Percentiles rank a stretch among this genome's conserved stretches.
These are phyloP conservation scores for Epizoanthus scotinus DNA, from an alignment of 92 coral and sea anemone genomes.

Conservation along the genomic window DNA sequence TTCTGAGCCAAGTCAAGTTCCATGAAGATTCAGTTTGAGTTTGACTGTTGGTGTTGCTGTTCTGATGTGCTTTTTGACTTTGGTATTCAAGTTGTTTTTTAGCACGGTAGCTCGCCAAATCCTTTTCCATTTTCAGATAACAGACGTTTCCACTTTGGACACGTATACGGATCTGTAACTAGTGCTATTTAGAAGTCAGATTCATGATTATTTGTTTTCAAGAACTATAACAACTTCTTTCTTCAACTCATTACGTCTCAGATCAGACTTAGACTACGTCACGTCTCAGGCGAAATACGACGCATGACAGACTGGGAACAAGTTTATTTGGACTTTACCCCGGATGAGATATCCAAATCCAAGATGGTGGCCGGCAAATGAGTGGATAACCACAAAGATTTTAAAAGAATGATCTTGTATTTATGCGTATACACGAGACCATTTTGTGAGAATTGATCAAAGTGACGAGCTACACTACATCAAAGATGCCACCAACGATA, in stretches of 20 bases:
- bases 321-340: background rate
- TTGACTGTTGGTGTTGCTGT: background rate
- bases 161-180: too few species aligned
- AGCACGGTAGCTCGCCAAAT: constrained; percentile 90
- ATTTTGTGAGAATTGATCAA: background rate
- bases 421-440: background rate
- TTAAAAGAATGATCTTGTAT: background rate
- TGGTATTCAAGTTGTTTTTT: constrained; percentile 68
- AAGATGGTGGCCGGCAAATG: background rate
- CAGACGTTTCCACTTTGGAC: too few species aligned
- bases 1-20: constrained; percentile 13
- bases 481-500: constrained; percentile 62
- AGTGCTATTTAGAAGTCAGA: background rate
- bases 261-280: too few species aligned
- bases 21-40: constrained; percentile 16
- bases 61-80: constrained; percentile 35
- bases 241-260: too few species aligned
- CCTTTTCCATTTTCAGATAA: constrained; percentile 69
- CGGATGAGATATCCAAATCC: background rate
- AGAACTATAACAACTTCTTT: background rate
- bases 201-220: background rate
- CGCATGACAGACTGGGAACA: constrained; percentile 25
- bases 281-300: background rate
- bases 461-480: background rate
- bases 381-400: too few species aligned